phyloP scores from a whole-genome alignment of 2,113 vertebrate genomes.

The Dromiciops gliroides region DNA sequence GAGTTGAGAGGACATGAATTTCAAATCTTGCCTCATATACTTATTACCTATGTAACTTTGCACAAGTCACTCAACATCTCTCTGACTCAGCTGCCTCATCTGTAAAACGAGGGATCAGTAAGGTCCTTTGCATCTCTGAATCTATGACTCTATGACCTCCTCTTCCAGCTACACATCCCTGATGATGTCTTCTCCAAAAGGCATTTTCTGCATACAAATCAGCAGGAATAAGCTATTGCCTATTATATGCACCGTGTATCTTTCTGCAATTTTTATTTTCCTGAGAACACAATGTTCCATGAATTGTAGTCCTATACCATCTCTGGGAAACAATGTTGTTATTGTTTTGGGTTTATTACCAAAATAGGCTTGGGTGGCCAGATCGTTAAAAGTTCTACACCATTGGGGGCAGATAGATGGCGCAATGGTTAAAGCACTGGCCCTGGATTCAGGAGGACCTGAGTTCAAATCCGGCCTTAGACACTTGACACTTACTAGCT shows the following conservation, averaged over 20 bases:
- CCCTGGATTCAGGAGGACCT: too few relatives aligned
- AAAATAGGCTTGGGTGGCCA: not conserved
- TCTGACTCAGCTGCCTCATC: not conserved
- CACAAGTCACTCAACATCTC: not conserved
- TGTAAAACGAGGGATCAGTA: not conserved
- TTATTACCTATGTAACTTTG: not conserved
- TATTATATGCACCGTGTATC: not conserved
- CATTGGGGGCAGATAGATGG: too few relatives aligned
- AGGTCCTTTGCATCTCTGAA: not conserved
- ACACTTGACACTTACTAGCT: too few relatives aligned
- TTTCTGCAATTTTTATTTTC: not conserved
- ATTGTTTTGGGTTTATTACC: not conserved
- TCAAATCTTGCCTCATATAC: not conserved
- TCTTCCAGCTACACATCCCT: not conserved
- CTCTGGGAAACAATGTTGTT: not conserved
- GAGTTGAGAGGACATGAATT: not conserved
- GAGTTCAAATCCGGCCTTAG: too few relatives aligned
- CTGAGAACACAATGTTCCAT: not conserved
- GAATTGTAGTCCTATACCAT: not conserved
- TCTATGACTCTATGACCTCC: not conserved
- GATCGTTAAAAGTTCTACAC: not conserved
- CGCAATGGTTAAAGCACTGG: too few relatives aligned
- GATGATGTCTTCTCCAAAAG: not conserved
- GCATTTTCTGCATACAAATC: not conserved
- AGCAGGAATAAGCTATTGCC: not conserved